Evolutionary conservation across 2,797 vertebrate genomes (phyloP), one percentile per base, ranked within the genome.

Genomic region (Pipistrellus pygmaeus): DNA sequence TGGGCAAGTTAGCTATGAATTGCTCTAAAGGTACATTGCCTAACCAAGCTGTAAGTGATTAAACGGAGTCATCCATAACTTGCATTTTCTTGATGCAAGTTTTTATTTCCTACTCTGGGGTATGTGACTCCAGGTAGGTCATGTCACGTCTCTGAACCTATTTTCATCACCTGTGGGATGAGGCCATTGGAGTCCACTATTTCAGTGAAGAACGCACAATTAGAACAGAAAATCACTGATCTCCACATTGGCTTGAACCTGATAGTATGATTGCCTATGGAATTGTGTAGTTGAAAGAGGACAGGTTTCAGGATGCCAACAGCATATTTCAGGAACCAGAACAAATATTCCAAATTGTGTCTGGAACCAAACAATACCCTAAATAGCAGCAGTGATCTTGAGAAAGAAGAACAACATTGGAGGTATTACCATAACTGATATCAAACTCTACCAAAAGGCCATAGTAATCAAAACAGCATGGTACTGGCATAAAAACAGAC

Each of bases 181-280:
- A 76, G 2, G 25, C 2, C 12, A 10, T 17, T n/a, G n/a, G 6
- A 32, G 18, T 38, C 30, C 21, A 27, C 20, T 75, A 55, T 48
- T 55, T 23, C 32, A 12, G 27, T 8, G 48, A 62, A n/a, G 2
- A 20, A 27, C 21, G 2, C 2, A n/a, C 38, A 64, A 23, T 35
- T 66, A 85, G 72, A 81, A 51, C 23, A 44, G 25, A 41, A 87
- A 21, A 48, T 23, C 17, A 38, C 25, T 1, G 2, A 18, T 21
- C 1, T 3, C 15, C 5, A 41, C 30, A 32, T 32, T 5, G 5
- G 30, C 15, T 41, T 55, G 48, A 69, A 64, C 30, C 27, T 25
- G 55, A 10, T 20, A 9, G 8, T 77, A 14, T 6, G 23, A 23
- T 17, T 2, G 17, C 48, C 2, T 0, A 0, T 44, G n/a, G 7